Evolutionary conservation across 2,113 vertebrate genomes (phyloP).

Genomic region (Australoheros scitulus): DNA sequence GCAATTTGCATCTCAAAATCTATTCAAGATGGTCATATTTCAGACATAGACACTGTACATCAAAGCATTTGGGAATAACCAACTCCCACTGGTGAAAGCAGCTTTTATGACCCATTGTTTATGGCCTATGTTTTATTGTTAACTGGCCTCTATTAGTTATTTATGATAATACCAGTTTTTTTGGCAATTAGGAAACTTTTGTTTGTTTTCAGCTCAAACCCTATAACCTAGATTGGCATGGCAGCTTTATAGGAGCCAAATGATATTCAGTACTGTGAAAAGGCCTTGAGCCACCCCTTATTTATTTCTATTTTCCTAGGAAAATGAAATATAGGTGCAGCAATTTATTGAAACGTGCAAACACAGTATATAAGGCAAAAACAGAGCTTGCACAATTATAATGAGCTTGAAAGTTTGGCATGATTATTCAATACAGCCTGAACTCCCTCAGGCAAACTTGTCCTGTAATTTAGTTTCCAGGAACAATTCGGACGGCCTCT

Average conservation of each 20-base stretch:
- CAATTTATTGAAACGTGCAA: neutral
- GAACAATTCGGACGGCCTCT: too few relatives aligned
- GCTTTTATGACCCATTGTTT: neutral
- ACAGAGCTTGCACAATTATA: neutral
- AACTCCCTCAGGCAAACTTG: too few relatives aligned
- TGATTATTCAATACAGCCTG: too few relatives aligned
- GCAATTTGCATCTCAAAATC: neutral
- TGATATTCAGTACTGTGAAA: neutral
- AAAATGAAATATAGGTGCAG: fast-evolving
- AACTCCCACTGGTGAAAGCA: neutral
- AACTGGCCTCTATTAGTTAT: too few relatives aligned
- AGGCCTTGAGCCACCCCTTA: too few relatives aligned
- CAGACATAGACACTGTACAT: too few relatives aligned
- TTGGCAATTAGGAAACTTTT: neutral
- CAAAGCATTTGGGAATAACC: neutral
- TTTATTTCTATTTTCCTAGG: neutral
- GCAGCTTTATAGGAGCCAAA: neutral
- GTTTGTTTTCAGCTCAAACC: neutral
- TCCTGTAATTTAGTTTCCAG: too few relatives aligned
- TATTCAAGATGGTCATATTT: neutral
- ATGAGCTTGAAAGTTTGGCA: neutral
- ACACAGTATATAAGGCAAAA: neutral
- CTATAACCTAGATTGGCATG: neutral
- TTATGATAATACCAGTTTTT: too few relatives aligned
- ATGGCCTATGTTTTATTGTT: too few relatives aligned